Evolutionary conservation across 2,888 invertebrate genomes (phyloP).

Genomic region (Tenthredo distinguenda): DNA sequence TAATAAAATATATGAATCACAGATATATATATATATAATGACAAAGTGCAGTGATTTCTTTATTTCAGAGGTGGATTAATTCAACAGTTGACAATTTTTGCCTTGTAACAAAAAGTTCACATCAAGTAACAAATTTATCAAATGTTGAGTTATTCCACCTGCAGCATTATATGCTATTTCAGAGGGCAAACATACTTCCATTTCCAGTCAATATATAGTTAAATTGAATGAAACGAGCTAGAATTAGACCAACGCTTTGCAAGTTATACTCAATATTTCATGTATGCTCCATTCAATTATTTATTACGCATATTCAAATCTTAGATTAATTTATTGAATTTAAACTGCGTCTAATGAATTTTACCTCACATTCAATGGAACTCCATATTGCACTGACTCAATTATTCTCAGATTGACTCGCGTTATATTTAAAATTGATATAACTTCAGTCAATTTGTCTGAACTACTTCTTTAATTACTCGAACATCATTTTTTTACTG

Average conservation of each 20-base stretch:
- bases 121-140: neutral
- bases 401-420: neutral
- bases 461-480: neutral
- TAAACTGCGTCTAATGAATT: neutral
- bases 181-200: neutral
- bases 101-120: neutral
- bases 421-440: neutral
- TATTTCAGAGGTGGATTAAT: neutral
- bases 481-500: neutral
- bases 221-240: neutral
- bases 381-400: neutral
- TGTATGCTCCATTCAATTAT: neutral
- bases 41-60: neutral
- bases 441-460: neutral
- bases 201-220: neutral
- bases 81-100: neutral
- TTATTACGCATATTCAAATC: neutral
- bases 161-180: neutral
- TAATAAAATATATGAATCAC: neutral
- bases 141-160: neutral
- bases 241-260: neutral
- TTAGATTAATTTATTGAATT: neutral
- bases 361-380: neutral
- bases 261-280: neutral
- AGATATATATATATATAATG: no score